phyloP scores from a whole-genome alignment of 2,113 vertebrate species.

The Panthera tigris region DNA sequence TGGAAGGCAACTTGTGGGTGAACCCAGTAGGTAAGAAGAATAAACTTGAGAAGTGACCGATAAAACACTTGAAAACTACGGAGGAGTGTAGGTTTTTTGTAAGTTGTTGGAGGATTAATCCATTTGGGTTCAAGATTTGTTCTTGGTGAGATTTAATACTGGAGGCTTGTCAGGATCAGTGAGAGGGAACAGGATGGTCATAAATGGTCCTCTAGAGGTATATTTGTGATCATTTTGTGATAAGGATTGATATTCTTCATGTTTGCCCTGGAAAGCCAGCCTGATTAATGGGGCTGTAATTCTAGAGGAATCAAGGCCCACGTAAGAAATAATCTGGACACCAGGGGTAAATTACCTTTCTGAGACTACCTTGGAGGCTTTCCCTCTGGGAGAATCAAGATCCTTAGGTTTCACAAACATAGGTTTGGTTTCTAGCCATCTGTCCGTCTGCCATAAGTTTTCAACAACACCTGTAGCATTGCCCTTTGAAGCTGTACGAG shows the following conservation, averaged over 20 bases:
- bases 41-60: background rate
- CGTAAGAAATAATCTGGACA: background rate
- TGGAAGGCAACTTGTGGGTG: background rate
- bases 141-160: slow-evolving; percentile 26
- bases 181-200: background rate
- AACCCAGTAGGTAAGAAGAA: background rate
- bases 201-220: background rate
- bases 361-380: background rate
- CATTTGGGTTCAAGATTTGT: slow-evolving; percentile 6
- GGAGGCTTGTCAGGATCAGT: background rate
- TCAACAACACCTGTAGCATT: background rate
- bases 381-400: background rate
- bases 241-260: background rate
- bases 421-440: background rate
- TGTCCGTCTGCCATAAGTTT: background rate
- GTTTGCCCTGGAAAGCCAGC: background rate
- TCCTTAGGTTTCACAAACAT: background rate
- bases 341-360: background rate
- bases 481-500: background rate
- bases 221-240: slow-evolving; percentile 1
- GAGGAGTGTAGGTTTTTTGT: slow-evolving; percentile 16
- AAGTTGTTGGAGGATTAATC: background rate
- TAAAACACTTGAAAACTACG: background rate
- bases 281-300: background rate
- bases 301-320: background rate